A percentile compares a stretch with the other conserved stretches of the same genome.
phyloP scores from a whole-genome alignment of 2,113 vertebrate genomes.

The Oreochromis tanganicae region DNA sequence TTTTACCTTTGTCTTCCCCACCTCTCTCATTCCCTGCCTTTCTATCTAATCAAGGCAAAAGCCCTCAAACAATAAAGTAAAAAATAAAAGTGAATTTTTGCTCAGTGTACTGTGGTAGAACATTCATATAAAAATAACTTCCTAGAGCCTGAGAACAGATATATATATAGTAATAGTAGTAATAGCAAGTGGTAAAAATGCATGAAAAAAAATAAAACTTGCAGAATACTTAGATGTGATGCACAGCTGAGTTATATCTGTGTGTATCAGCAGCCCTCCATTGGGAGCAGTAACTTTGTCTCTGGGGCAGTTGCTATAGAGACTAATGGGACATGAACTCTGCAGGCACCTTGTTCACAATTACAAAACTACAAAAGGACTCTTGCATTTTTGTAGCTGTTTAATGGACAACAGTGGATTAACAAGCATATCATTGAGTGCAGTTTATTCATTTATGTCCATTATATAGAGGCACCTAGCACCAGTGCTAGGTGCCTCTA shows the following conservation, averaged over 20 bases:
- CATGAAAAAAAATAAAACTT: neutral
- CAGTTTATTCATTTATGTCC: neutral
- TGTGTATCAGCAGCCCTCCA: slow-evolving; percentile 37
- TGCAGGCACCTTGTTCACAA: slow-evolving; percentile 62
- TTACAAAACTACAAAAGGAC: rapidly evolving
- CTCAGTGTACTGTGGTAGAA: neutral
- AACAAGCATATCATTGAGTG: neutral
- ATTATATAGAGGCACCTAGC: neutral
- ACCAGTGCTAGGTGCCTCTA: no score
- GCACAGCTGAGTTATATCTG: neutral
- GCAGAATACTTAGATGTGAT: neutral
- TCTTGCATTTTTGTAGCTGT: neutral
- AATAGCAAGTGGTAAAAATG: neutral
- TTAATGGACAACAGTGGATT: neutral
- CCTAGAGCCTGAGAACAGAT: neutral
- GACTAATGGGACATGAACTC: slow-evolving; percentile 66
- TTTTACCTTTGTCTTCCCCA: neutral
- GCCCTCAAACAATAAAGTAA: neutral
- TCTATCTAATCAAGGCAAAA: neutral
- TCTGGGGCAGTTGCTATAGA: slow-evolving; percentile 74
- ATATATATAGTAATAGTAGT: neutral
- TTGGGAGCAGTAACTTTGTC: slow-evolving; percentile 51
- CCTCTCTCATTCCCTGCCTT: neutral
- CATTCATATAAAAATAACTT: neutral
- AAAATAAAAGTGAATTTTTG: neutral